phyloP scores from a whole-genome alignment of 2,797 vertebrate genomes.

The Pteronotus mesoamericanus region DNA sequence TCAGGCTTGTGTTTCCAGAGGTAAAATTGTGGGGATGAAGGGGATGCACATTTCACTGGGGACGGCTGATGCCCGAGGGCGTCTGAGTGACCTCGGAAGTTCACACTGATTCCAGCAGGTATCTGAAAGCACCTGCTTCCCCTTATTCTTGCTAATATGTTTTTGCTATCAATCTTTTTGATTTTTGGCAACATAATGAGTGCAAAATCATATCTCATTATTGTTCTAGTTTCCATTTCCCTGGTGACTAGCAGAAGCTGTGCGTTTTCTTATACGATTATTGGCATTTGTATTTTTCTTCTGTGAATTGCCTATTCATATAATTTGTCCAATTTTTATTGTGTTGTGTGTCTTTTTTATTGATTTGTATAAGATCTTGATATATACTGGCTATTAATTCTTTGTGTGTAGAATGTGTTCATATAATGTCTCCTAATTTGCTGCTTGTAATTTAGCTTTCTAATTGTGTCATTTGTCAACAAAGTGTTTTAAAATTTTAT shows the following conservation, averaged over 20 bases:
- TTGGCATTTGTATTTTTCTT: slow-evolving; percentile 44
- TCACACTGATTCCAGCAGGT: neutral
- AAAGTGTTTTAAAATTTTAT: slow-evolving; percentile 48
- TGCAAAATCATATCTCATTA: neutral
- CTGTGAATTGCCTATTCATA: neutral
- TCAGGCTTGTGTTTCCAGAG: neutral
- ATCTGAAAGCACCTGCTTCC: neutral
- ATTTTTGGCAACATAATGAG: neutral
- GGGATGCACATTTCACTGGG: neutral
- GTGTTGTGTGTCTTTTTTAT: neutral
- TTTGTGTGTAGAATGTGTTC: neutral
- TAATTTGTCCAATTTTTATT: slow-evolving; percentile 32
- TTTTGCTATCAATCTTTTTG: neutral
- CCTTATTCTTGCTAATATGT: neutral
- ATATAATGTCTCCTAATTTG: slow-evolving; percentile 20
- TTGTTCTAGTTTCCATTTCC: slow-evolving; percentile 32
- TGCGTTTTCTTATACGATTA: neutral
- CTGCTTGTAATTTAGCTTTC: slow-evolving; percentile 31
- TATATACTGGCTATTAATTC: slow-evolving; percentile 17
- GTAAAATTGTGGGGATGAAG: neutral
- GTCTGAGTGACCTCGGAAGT: neutral
- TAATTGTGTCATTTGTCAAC: slow-evolving; percentile 13
- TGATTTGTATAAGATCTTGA: slow-evolving; percentile 29
- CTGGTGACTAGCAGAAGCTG: neutral
- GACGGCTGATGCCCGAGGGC: accelerated